phyloP scores from a whole-genome alignment of 2,888 invertebrate species.

The Nineta flava region DNA sequence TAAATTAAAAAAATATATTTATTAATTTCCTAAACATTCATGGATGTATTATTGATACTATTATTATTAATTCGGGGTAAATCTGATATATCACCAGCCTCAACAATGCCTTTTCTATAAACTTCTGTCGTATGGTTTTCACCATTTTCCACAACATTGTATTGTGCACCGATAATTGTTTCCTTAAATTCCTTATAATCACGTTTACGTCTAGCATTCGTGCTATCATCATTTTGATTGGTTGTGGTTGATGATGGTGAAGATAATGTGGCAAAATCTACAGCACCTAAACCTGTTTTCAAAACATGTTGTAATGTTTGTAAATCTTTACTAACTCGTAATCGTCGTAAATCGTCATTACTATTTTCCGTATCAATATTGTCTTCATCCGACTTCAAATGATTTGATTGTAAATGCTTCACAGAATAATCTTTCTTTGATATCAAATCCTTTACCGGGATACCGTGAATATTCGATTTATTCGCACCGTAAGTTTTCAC shows the following conservation, averaged over 20 bases:
- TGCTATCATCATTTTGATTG: not conserved
- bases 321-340: constrained; percentile 21
- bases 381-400: constrained; percentile 18
- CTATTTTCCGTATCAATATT: constrained; percentile 18
- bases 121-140: constrained; percentile 33
- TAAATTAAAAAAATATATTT: too few species aligned
- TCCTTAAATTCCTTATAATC: constrained; percentile 36
- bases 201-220: constrained; percentile 23
- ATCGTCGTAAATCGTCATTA: constrained; percentile 16
- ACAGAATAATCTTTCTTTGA: constrained; percentile 26
- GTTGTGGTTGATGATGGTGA: constrained; percentile 10
- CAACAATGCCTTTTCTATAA: constrained; percentile 44
- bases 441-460: constrained; percentile 29
- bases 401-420: constrained; percentile 35
- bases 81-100: constrained; percentile 26
- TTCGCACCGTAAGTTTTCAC: constrained; percentile 67
- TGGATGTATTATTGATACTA: constrained; percentile 11
- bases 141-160: constrained; percentile 37
- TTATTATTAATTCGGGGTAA: not conserved
- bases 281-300: constrained; percentile 25
- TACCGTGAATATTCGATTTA: constrained; percentile 26
- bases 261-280: constrained; percentile 19
- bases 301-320: constrained; percentile 26
- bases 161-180: constrained; percentile 37
- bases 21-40: not conserved